These are phyloP conservation scores for Poicephalus meyeri DNA, from an alignment of 2,113 vertebrate species.

Conservation along the genomic window DNA sequence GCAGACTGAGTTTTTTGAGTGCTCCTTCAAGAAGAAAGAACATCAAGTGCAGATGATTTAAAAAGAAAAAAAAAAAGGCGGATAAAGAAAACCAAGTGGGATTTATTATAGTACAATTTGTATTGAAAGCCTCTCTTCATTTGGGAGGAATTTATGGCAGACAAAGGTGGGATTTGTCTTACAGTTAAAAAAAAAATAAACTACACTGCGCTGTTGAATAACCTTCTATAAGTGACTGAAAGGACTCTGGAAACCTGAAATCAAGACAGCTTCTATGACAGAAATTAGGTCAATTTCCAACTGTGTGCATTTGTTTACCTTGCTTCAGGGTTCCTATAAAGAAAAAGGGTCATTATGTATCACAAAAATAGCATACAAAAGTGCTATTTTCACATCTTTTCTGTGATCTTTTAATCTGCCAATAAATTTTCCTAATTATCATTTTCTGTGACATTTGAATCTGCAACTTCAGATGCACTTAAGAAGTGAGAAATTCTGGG, in stretches of 20 bases:
- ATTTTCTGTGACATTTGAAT: background rate
- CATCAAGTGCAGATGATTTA: background rate
- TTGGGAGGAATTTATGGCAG: background rate
- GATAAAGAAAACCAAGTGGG: background rate
- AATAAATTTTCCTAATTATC: background rate
- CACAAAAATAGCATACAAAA: background rate
- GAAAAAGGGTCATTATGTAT: background rate
- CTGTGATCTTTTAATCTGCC: background rate
- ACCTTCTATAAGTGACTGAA: background rate
- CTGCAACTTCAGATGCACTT: background rate
- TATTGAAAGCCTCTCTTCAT: slow-evolving; percentile 2
- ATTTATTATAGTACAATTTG: background rate
- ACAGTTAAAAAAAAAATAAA: background rate
- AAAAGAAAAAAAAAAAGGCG: background rate
- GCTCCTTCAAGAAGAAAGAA: background rate
- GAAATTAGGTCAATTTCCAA: background rate
- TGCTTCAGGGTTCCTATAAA: background rate
- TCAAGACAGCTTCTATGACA: background rate
- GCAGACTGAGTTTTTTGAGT: background rate
- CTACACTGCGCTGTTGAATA: background rate
- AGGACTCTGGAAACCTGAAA: background rate
- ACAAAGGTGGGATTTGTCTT: background rate
- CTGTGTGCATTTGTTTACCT: background rate
- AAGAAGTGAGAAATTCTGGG: background rate
- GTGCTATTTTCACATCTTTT: background rate